These are phyloP conservation scores for Bruchidius siliquastri DNA, from an alignment of 2,888 invertebrate species.

Conservation along the genomic window DNA sequence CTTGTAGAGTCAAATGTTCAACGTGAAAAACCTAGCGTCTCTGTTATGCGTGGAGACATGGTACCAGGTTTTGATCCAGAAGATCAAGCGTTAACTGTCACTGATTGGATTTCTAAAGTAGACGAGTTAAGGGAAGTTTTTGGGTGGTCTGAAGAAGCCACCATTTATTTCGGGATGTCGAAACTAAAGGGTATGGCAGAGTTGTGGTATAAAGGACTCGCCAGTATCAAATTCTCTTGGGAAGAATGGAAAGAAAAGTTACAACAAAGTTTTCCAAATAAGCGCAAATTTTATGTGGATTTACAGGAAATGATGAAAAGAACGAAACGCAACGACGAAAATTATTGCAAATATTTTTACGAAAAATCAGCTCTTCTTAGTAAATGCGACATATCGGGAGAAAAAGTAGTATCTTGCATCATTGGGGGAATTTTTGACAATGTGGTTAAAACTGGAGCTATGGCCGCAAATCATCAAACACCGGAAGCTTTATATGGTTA, in stretches of 20 bases:
- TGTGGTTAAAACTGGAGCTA: conserved; percentile 16
- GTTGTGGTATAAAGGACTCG: conserved; percentile 9
- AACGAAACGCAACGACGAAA: conserved; percentile 19
- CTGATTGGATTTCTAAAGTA: no score
- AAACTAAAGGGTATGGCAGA: background rate
- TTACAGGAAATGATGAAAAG: conserved; percentile 19
- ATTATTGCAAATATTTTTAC: conserved; percentile 19
- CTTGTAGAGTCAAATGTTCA: no score
- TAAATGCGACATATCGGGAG: conserved; percentile 18
- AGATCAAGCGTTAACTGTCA: no score
- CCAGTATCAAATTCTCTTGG: conserved; percentile 18
- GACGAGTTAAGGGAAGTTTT: no score
- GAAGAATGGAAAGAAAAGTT: conserved; percentile 22
- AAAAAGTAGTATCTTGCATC: conserved; percentile 20
- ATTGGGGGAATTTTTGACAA: conserved; percentile 21
- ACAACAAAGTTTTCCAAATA: conserved; percentile 14
- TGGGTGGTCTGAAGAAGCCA: no score
- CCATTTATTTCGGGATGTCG: no score
- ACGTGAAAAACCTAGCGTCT: no score
- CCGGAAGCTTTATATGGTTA: conserved; percentile 17
- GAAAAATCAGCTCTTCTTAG: conserved; percentile 22
- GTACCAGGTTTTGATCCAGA: no score
- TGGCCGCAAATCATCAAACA: conserved; percentile 14
- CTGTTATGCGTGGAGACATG: no score
- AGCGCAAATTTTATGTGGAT: conserved; percentile 13